Evolutionary conservation across 2,797 vertebrate genomes (phyloP).

Genomic region (Percopsis omiscomaycus): DNA sequence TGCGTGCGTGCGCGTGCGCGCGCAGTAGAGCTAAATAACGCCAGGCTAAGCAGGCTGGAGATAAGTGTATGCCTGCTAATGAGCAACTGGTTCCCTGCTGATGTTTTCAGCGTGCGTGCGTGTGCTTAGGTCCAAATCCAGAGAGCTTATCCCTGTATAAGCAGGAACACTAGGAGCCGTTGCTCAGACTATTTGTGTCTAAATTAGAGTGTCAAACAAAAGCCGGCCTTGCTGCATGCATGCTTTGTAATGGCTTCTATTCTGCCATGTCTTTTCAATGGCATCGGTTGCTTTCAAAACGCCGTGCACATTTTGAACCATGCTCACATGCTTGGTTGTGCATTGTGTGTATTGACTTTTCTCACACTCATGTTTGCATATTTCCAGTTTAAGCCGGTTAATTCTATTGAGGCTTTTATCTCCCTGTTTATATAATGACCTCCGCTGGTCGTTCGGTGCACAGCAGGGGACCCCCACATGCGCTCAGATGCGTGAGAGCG

Average conservation of each 20-base stretch:
- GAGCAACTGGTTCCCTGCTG: constrained; percentile 7
- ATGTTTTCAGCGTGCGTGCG: background rate
- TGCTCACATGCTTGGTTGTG: background rate
- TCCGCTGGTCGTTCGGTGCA: constrained; percentile 3
- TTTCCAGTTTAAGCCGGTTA: background rate
- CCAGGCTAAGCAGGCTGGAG: constrained; percentile 40
- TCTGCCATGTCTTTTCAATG: too few species aligned
- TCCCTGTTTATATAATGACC: constrained; percentile 21
- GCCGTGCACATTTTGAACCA: background rate
- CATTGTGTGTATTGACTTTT: background rate
- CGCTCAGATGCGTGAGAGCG: constrained; percentile 31
- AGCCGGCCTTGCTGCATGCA: too few species aligned
- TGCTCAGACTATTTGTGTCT: too few species aligned
- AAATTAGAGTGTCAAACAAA: too few species aligned
- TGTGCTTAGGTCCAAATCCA: background rate
- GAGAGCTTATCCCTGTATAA: background rate
- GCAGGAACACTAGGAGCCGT: too few species aligned
- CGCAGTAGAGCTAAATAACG: background rate
- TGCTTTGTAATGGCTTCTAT: too few species aligned
- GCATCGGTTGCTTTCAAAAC: too few species aligned
- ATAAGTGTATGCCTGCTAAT: constrained; percentile 34
- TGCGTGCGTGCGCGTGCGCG: constrained; percentile 5
- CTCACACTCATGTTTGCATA: constrained; percentile 2
- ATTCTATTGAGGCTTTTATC: constrained; percentile 9
- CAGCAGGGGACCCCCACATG: background rate